Evolutionary conservation across 2,888 invertebrate species (phyloP), one percentile per base, ranked within the genome.

Genomic region (Cephus sareptanus): DNA sequence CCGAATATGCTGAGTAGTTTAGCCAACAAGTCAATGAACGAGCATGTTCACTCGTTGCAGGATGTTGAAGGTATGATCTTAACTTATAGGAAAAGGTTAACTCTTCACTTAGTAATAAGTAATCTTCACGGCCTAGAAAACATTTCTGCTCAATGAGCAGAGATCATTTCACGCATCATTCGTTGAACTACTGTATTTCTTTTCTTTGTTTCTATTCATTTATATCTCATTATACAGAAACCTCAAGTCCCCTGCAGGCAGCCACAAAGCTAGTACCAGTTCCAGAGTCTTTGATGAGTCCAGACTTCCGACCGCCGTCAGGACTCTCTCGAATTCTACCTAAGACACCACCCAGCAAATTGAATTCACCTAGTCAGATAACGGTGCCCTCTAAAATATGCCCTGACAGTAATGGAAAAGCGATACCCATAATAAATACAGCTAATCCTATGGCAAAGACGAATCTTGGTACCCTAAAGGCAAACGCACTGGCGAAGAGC

Each of bases 261-360:
- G 95, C 97, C 13, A 96, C 96, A 0, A 97, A 97, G 92, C 95
- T 97, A 93, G 96, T 97, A 0, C 97, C 97, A 0, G 97, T 97
- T 37, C 97, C 97, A 0, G 97, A 97, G 90, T 96, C 96, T 0
- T 92, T 97, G 1, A 96, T 97, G 96, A 97, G 97, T 88, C 97
- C 96, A 0, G 96, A 96, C 90, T 95, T 95, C 90, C 94, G 90
- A 74, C 90, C 90, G 34, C 90, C 90, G 3, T 90, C 90, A 4
- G 90, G 90, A 68, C 82, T 90, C 4, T 89, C 89, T 23, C 85
- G 89, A 76, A 84, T 90, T 76, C 80, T 90, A 77, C 85, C 88
- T 15, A 89, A 88, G 68, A 88, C 89, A 3, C 85, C 86, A 9
- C 85, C 89, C 33, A 89, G 88, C 76, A 88, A 89, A 82, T 80